Evolutionary conservation across 2,888 invertebrate genomes (phyloP).

Genomic region (Gibbula magus): DNA sequence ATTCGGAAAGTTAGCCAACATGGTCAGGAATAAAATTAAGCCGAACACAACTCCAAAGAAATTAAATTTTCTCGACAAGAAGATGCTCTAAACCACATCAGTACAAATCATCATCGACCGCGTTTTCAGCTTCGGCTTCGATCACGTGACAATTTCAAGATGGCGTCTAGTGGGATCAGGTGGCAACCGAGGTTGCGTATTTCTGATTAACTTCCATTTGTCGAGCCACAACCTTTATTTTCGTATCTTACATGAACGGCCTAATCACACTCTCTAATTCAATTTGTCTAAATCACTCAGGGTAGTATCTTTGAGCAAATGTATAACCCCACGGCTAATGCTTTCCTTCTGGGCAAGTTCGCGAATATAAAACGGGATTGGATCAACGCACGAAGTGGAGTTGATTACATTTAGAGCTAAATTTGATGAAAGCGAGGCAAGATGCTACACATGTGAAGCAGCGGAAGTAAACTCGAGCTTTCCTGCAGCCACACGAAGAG

Average conservation of each 20-base stretch:
- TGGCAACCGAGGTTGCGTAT: constrained; percentile 12
- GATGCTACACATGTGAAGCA: neutral
- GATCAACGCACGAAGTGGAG: neutral
- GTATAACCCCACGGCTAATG: constrained; percentile 14
- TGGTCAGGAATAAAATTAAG: constrained; percentile 11
- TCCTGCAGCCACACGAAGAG: neutral
- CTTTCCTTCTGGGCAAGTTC: constrained; percentile 1
- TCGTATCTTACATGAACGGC: constrained; percentile 1
- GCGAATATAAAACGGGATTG: constrained; percentile 18
- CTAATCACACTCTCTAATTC: constrained; percentile 22
- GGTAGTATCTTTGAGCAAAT: constrained; percentile 22
- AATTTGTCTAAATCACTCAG: constrained; percentile 9
- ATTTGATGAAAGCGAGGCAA: constrained; percentile 6
- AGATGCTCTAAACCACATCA: constrained; percentile 13
- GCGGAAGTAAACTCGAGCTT: neutral
- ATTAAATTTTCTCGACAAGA: constrained; percentile 14
- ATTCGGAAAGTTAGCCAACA: neutral
- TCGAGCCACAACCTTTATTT: constrained; percentile 2
- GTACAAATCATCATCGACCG: constrained; percentile 17
- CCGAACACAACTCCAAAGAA: constrained; percentile 4
- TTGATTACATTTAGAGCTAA: constrained; percentile 21
- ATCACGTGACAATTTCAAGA: constrained; percentile 11
- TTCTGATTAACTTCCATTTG: neutral
- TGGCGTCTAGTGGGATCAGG: constrained; percentile 5
- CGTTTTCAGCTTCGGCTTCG: neutral